Conservation (phyloP, 2,888 invertebrate species). For the Mimas tiliae region DNA sequence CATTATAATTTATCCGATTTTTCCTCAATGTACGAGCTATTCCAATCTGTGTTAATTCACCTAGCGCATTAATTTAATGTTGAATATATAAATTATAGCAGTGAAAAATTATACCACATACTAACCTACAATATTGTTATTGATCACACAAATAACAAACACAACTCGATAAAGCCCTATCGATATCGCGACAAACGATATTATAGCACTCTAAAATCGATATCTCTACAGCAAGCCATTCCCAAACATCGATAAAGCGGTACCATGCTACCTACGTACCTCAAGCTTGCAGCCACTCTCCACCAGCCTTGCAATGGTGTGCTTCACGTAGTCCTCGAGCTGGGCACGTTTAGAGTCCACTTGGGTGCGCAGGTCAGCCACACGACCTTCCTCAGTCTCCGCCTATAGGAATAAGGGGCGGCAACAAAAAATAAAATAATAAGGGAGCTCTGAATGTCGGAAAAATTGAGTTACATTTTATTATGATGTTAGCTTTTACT, state of each 20-base stretch:
- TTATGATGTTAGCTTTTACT: no score
- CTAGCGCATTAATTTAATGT: no score
- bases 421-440: conserved; percentile 36
- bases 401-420: conserved; percentile 77
- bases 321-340: conserved; percentile 79
- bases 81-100: no score
- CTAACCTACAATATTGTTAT: not conserved
- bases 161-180: not conserved
- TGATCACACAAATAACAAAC: not conserved
- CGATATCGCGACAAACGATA: not conserved
- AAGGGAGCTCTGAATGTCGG: conserved; percentile 50
- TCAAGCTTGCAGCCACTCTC: conserved; percentile 77
- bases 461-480: no score
- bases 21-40: no score
- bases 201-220: not conserved
- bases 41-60: no score
- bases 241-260: conserved; percentile 21
- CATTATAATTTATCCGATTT: no score
- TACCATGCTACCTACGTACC: conserved; percentile 63
- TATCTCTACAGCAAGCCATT: conserved; percentile 26
- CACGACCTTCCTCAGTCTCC: conserved; percentile 87
- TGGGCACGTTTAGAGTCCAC: conserved; percentile 81
- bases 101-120: not conserved
- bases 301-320: conserved; percentile 78
- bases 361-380: conserved; percentile 82